Evolutionary conservation across 2,888 invertebrate genomes (phyloP), one percentile per base, ranked within the genome.

Genomic region (Phengaris alcon): DNA sequence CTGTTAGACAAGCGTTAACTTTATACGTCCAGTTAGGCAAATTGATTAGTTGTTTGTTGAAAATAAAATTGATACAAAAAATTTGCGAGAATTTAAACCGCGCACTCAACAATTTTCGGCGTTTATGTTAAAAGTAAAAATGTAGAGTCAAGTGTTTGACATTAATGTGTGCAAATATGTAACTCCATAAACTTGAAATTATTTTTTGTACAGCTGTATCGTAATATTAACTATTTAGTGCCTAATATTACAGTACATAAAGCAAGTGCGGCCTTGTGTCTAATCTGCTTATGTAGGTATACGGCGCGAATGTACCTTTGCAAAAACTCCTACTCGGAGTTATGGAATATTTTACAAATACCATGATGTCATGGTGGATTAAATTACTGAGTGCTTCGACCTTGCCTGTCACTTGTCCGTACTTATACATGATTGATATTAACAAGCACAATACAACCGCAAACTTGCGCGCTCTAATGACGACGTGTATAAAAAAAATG

Each of bases 311-410:
- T 82, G 79, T 82, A 82, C 79, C 80, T 77, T 81, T 80, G 86
- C 87, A 90, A 90, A 92, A 91, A 91, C 83, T 84, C 78, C 77
- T 82, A 81, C 82, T 85, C 82, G 82, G 82, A 74, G 59, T 64
- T 68, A 86, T 88, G 91, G 91, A 90, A 92, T 90, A 89, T 90
- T 89, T 88, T 88, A 81, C 85, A 84, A 87, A 85, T 86, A 82
- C 89, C 88, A 91, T 92, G 91, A 92, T 90, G 90, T 91, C 91
- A 92, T 90, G 90, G 88, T 85, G 88, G 87, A 88, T 91, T 89
- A 88, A 87, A 91, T 91, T 90, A 90, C 90, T 82, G 85, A 84
- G 86, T 84, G 84, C 86, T 84, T 82, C 85, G 90, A 87, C 90
- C 90, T 92, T 89, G 90, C 83, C 81, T 86, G 88, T 88, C 85